Evolutionary conservation across 2,113 vertebrate genomes (phyloP).

Genomic region (Melanocharis versteri): DNA sequence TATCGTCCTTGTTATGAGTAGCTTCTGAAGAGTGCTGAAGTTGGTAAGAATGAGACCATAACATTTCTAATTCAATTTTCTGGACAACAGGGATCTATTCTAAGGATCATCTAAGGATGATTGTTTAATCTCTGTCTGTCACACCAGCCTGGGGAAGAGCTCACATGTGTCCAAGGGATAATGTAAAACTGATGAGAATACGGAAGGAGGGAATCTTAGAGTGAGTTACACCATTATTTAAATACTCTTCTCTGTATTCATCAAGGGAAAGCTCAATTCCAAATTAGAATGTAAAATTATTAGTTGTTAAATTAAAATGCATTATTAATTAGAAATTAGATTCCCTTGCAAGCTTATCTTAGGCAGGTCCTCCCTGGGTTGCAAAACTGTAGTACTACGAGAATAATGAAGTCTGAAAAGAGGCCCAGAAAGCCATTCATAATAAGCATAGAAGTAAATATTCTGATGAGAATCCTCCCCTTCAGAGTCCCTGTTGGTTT

Average conservation of each 20-base stretch:
- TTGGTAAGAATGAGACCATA: background rate
- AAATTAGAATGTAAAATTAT: constrained; percentile 28
- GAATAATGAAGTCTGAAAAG: background rate
- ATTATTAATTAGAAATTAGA: constrained; percentile 46
- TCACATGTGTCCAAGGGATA: background rate
- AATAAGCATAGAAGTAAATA: background rate
- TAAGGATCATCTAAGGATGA: background rate
- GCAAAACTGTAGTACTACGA: background rate
- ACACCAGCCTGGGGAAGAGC: background rate
- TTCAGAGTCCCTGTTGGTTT: background rate
- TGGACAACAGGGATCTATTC: background rate
- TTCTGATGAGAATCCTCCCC: background rate
- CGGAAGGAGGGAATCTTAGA: background rate
- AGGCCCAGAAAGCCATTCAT: background rate
- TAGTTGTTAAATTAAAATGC: constrained; percentile 45
- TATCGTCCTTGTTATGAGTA: background rate
- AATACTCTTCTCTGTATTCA: constrained; percentile 15
- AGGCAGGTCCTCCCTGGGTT: background rate
- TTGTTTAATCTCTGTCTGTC: background rate
- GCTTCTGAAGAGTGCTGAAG: background rate
- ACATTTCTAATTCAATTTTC: background rate
- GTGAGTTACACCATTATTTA: constrained; percentile 3
- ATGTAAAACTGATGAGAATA: background rate
- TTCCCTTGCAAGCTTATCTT: constrained; percentile 20
- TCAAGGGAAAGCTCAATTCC: constrained; percentile 44